phyloP scores from a whole-genome alignment of 2,888 invertebrate genomes.

The Tinea semifulvella region DNA sequence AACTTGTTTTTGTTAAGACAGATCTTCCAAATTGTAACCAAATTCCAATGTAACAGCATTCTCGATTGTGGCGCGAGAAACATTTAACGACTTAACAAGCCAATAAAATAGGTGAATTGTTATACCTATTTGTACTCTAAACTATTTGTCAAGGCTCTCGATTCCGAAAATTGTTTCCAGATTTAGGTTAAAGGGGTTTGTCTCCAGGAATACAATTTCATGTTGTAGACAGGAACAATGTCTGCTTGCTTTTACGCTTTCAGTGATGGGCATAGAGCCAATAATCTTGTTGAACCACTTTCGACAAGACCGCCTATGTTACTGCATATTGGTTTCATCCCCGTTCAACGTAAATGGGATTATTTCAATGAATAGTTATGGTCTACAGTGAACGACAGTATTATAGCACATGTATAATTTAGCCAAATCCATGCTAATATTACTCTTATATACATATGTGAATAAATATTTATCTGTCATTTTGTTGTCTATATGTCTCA shows the following conservation, averaged over 20 bases:
- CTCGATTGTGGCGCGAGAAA: slow-evolving; percentile 25
- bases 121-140: slow-evolving; percentile 48
- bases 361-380: too few species aligned
- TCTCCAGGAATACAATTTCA: slow-evolving; percentile 29
- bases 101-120: slow-evolving; percentile 41
- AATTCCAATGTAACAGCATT: slow-evolving; percentile 18
- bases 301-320: neutral
- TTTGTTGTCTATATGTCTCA: too few species aligned
- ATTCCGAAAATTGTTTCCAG: slow-evolving; percentile 58
- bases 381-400: too few species aligned
- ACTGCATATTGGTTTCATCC: neutral
- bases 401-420: too few species aligned
- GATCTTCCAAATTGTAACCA: slow-evolving; percentile 8
- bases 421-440: too few species aligned
- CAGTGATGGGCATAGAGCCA: slow-evolving; percentile 11
- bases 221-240: slow-evolving; percentile 41
- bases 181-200: slow-evolving; percentile 56
- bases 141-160: slow-evolving; percentile 55
- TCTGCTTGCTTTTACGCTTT: slow-evolving; percentile 12
- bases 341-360: too few species aligned
- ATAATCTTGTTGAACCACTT: slow-evolving; percentile 6
- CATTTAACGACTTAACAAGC: slow-evolving; percentile 37
- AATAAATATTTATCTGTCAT: too few species aligned
- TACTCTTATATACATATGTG: too few species aligned
- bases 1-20: neutral